Percentiles rank a stretch among this genome's conserved stretches.
These are phyloP conservation scores for Saimiri boliviensis DNA, from an alignment of 2,113 vertebrate genomes.

Conservation along the genomic window DNA sequence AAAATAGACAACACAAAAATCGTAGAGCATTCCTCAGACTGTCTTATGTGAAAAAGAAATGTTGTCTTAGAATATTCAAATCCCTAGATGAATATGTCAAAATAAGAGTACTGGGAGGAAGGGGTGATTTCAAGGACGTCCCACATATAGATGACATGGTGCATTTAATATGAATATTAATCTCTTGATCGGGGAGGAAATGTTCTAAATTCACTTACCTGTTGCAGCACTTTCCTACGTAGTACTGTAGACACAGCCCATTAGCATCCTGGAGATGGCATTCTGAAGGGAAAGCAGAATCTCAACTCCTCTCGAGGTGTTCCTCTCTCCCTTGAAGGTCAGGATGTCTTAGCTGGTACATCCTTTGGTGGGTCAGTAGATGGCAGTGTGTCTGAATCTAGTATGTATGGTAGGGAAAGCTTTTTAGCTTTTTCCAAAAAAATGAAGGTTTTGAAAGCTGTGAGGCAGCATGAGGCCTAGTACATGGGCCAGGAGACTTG, in stretches of 20 bases:
- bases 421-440: slow-evolving; percentile 50
- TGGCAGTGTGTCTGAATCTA: slow-evolving; percentile 74
- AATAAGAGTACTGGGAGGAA: neutral
- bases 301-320: neutral
- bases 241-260: fast-evolving
- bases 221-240: neutral
- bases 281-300: neutral
- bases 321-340: neutral
- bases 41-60: neutral
- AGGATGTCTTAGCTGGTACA: neutral
- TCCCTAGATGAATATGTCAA: neutral
- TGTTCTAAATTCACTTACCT: neutral
- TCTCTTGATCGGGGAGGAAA: neutral
- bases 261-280: neutral
- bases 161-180: no score
- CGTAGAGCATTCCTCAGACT: neutral
- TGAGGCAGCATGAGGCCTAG: slow-evolving; percentile 32
- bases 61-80: neutral
- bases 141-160: neutral
- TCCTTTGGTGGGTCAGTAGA: slow-evolving; percentile 59
- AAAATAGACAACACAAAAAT: neutral
- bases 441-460: slow-evolving; percentile 59
- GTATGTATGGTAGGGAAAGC: neutral
- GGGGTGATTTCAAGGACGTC: neutral
- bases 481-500: slow-evolving; percentile 40